These are phyloP conservation scores for Drosophila fulvimacula DNA, from an alignment of 2,888 invertebrate species.

Conservation along the genomic window DNA sequence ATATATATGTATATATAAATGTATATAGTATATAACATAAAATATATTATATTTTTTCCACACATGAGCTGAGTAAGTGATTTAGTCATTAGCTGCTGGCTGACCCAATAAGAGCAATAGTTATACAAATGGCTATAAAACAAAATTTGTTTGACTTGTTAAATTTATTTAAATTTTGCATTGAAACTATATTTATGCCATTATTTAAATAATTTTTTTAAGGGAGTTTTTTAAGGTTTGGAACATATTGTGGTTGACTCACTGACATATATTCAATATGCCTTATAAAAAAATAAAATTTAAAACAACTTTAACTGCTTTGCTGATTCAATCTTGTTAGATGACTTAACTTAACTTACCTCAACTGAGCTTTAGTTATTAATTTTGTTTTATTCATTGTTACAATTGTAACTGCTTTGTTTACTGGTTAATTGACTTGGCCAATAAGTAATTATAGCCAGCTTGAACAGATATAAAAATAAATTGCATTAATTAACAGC, in stretches of 20 bases:
- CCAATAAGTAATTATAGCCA: conserved; percentile 16
- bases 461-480: conserved; percentile 19
- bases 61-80: background rate
- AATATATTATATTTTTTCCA: no score
- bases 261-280: background rate
- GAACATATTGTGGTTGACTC: background rate
- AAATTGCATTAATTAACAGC: conserved; percentile 39
- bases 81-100: background rate
- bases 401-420: conserved; percentile 6
- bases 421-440: conserved; percentile 9
- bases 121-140: no score
- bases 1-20: no score
- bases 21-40: no score
- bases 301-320: background rate
- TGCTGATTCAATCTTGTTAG: background rate
- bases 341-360: no score
- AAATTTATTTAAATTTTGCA: no score
- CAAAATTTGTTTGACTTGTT: no score
- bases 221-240: no score
- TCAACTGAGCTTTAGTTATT: no score
- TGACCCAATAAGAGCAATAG: background rate
- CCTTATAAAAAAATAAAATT: background rate
- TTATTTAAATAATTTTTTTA: background rate
- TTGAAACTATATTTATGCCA: background rate
- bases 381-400: no score